Percentiles rank a stretch among this genome's conserved stretches.
Evolutionary conservation across 2,113 vertebrate species (phyloP).

Genomic region (Balaeniceps rex): DNA sequence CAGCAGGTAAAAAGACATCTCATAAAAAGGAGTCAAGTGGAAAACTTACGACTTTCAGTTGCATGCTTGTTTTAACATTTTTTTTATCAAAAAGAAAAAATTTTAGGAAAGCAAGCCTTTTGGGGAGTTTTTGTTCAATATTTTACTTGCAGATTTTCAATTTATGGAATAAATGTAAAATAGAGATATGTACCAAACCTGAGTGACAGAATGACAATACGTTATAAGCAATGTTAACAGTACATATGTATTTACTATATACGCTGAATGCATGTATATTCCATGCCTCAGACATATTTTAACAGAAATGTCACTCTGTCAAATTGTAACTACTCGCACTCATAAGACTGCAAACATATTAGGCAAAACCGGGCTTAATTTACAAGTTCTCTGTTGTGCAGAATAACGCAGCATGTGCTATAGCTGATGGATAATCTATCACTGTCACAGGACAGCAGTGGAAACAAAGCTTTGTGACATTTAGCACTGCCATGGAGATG

Average conservation of each 20-base stretch:
- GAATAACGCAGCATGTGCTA: slow-evolving; percentile 60
- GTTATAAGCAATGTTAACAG: neutral
- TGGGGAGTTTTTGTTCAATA: neutral
- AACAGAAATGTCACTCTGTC: slow-evolving; percentile 51
- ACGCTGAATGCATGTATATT: neutral
- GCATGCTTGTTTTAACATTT: neutral
- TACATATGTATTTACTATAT: slow-evolving; percentile 38
- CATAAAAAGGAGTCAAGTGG: neutral
- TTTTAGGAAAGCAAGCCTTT: neutral
- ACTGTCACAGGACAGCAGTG: slow-evolving; percentile 55
- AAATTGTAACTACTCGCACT: slow-evolving; percentile 22
- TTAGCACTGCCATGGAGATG: slow-evolving; percentile 31
- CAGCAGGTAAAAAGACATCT: neutral
- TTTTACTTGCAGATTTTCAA: neutral
- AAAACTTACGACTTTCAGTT: neutral
- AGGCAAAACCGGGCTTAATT: slow-evolving; percentile 44
- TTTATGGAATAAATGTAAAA: neutral
- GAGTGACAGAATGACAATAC: slow-evolving; percentile 45
- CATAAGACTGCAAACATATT: slow-evolving; percentile 48
- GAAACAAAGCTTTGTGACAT: slow-evolving; percentile 58
- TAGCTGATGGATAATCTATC: slow-evolving; percentile 58
- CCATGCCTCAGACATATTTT: slow-evolving; percentile 17
- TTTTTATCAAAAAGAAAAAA: neutral
- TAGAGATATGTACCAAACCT: neutral
- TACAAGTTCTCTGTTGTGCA: slow-evolving; percentile 46